Percentiles rank a stretch among this genome's conserved stretches.
Evolutionary conservation across 2,888 invertebrate genomes (phyloP).

Genomic region (Stomorhina lunata): DNA sequence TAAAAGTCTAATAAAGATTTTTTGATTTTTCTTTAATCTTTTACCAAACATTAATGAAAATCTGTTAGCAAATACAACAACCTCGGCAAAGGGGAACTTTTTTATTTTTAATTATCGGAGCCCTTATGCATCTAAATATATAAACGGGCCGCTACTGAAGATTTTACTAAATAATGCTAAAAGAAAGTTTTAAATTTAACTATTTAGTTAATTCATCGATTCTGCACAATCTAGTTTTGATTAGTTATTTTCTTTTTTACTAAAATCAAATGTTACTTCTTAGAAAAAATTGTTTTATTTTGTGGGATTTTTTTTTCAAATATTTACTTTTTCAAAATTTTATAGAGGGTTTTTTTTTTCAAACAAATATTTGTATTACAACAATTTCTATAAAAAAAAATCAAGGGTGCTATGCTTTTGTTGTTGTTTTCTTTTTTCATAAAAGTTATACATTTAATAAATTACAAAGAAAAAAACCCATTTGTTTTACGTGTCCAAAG

Average conservation of each 20-base stretch:
- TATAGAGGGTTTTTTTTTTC: conserved; percentile 6
- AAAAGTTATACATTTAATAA: neutral
- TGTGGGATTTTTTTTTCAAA: neutral
- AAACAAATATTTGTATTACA: conserved; percentile 44
- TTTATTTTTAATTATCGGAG: neutral
- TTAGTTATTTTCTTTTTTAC: neutral
- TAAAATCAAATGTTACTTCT: conserved; percentile 41
- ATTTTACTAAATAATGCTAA: conserved; percentile 3
- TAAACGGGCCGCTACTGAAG: neutral
- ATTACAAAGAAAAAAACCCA: too few relatives aligned
- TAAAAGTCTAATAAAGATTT: too few relatives aligned
- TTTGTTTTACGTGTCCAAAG: conserved; percentile 24
- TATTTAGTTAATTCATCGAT: conserved; percentile 63
- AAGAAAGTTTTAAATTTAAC: neutral
- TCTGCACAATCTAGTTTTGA: conserved; percentile 63
- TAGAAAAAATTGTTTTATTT: conserved; percentile 23
- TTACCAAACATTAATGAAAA: too few relatives aligned
- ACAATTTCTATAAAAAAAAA: conserved; percentile 63
- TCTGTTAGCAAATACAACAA: too few relatives aligned
- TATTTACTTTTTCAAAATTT: conserved; percentile 23
- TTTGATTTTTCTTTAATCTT: too few relatives aligned
- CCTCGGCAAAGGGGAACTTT: neutral
- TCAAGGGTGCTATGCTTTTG: conserved; percentile 46
- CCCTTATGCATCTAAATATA: neutral
- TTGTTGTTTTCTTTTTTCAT: neutral